Evolutionary conservation across 2,888 invertebrate species (phyloP), one percentile per base, ranked within the genome.

Genomic region (Tortricodes alternella): DNA sequence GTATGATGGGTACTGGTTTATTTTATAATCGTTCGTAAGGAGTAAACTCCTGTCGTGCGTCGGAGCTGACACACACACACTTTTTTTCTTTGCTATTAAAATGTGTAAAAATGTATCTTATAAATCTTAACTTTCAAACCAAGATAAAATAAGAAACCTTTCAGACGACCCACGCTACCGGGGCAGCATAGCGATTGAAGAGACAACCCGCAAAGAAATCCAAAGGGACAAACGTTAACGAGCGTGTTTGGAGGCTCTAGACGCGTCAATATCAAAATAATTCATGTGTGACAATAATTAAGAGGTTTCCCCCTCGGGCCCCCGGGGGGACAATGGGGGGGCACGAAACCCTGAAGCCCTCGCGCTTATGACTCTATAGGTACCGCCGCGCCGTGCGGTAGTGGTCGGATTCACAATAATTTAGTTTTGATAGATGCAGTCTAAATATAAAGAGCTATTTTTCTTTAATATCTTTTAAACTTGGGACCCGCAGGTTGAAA

Each of bases 271-370:
- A 84, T 79, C 82, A 80, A 85, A 85, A 86, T 86, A 85, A 86
- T 83, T 86, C 86, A 85, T 81, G 87, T 85, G 85, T 85, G 84
- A 85, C 85, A 85, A 87, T 88, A 88, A 87, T 88, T 87, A 85
- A 83, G 85, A 80, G 78, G 75, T 71, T 73, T 65, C 65, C 63
- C 68, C 69, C 67, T 68, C 70, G 75, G 70, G 59, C 59, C 80
- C 77, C 72, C 63, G 55, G 72, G 73, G 72, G 74, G 63, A 60
- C 65, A 7, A 18, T 59, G 59, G 69, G 66, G 65, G 70, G 67
- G 66, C 50, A 59, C 62, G 60, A 63, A 68, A 64, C 68, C 75
- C 72, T 65, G 70, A 69, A 70, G 69, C 72, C 75, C 76, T 73
- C 74, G 71, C 64, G 64, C 67, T 65, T 60, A 56, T 63, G 61